Conservation (phyloP, 2,888 invertebrate genomes). For the Trichacis sp. region DNA sequence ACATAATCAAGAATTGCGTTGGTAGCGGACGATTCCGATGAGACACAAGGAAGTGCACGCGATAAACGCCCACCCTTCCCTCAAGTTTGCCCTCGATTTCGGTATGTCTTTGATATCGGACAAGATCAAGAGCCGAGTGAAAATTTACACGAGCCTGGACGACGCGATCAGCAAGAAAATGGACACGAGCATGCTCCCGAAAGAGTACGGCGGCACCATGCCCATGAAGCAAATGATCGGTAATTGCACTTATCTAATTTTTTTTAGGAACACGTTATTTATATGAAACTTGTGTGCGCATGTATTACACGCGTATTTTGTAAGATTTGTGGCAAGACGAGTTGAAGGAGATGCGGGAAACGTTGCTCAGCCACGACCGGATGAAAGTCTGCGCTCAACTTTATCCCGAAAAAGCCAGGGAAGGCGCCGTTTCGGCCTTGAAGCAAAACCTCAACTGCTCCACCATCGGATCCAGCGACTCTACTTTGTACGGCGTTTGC, state of each 20-base stretch:
- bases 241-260: no score
- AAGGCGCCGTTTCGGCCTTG: slow-evolving; percentile 81
- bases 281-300: no score
- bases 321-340: slow-evolving; percentile 79
- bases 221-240: slow-evolving; percentile 88
- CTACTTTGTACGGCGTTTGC: slow-evolving; percentile 76
- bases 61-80: slow-evolving; percentile 79
- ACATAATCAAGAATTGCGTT: no score
- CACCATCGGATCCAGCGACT: slow-evolving; percentile 73
- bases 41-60: slow-evolving; percentile 84
- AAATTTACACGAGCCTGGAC: slow-evolving; percentile 75
- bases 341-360: slow-evolving; percentile 73
- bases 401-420: slow-evolving; percentile 79
- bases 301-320: no score
- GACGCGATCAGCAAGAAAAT: slow-evolving; percentile 72
- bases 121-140: slow-evolving; percentile 80
- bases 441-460: slow-evolving; percentile 74
- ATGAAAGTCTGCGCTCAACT: slow-evolving; percentile 78
- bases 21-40: slow-evolving; percentile 83
- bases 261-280: slow-evolving; percentile 28
- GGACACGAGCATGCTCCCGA: slow-evolving; percentile 77
- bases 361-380: slow-evolving; percentile 76
- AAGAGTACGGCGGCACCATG: slow-evolving; percentile 86
- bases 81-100: slow-evolving; percentile 83
- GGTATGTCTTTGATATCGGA: slow-evolving; percentile 83